phyloP scores from a whole-genome alignment of 2,797 vertebrate genomes.

The Hydrophis major region DNA sequence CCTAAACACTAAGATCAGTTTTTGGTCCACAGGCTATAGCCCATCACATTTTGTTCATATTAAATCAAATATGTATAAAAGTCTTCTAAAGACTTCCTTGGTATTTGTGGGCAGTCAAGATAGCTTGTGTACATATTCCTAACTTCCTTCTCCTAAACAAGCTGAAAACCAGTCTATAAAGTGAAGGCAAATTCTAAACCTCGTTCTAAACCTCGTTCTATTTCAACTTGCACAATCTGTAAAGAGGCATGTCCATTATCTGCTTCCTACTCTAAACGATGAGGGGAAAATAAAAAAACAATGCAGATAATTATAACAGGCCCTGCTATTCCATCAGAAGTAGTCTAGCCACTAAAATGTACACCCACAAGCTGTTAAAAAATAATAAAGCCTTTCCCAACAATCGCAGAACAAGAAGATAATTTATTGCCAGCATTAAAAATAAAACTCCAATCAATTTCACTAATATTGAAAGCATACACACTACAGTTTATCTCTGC shows the following conservation, averaged over 20 bases:
- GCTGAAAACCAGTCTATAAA: background rate
- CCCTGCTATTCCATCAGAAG: background rate
- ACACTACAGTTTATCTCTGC: background rate
- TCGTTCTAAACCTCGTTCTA: background rate
- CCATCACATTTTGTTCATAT: background rate
- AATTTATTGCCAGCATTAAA: constrained; percentile 15
- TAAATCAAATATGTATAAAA: background rate
- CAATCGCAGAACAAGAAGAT: constrained; percentile 7
- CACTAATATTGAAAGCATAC: constrained; percentile 32
- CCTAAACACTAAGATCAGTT: background rate
- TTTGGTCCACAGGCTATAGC: background rate
- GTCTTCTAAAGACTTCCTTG: background rate
- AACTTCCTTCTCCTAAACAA: background rate
- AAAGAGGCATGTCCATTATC: background rate
- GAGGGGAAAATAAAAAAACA: background rate
- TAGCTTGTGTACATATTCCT: background rate
- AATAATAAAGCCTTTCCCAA: background rate
- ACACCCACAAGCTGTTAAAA: background rate
- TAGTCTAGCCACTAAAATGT: background rate
- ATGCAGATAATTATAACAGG: background rate
- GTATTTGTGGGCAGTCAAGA: background rate
- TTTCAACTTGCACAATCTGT: background rate
- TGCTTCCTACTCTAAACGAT: background rate
- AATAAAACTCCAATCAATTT: constrained; percentile 32
- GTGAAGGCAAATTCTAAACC: background rate